Evolutionary conservation across 1,140 invertebrate species (phyloP).

Genomic region (Nephotettix cincticeps): DNA sequence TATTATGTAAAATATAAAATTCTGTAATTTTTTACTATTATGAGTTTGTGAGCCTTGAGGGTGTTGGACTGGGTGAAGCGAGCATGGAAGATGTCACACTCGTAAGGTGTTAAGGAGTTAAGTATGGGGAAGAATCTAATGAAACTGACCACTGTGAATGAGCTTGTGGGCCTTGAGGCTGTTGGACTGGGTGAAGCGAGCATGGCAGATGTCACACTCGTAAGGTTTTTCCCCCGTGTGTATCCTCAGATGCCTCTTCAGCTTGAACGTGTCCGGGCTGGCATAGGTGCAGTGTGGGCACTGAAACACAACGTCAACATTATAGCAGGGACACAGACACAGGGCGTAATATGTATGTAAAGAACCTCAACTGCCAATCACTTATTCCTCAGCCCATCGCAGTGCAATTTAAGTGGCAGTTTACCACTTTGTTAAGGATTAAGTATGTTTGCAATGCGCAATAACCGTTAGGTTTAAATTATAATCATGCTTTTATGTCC

Average conservation of each 20-base stretch:
- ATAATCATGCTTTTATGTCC: too few species aligned
- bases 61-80: slow-evolving; percentile 97
- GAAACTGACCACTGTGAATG: slow-evolving; percentile 89
- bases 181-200: slow-evolving; percentile 95
- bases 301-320: slow-evolving; percentile 54
- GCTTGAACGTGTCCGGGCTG: slow-evolving; percentile 95
- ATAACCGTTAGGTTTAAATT: too few species aligned
- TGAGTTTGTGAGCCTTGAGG: slow-evolving; percentile 91
- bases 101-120: too few species aligned
- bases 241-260: slow-evolving; percentile 92
- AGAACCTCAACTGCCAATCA: too few species aligned
- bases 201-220: slow-evolving; percentile 89
- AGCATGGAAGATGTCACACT: slow-evolving; percentile 89
- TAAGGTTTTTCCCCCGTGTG: slow-evolving; percentile 95
- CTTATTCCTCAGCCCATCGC: too few species aligned
- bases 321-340: too few species aligned
- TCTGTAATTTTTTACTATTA: too few species aligned
- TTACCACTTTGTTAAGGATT: too few species aligned
- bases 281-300: slow-evolving; percentile 97
- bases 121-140: slow-evolving; percentile 29
- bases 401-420: too few species aligned
- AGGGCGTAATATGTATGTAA: too few species aligned
- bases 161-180: slow-evolving; percentile 92
- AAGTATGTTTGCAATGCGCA: too few species aligned
- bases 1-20: too few species aligned